Evolutionary conservation across 1,140 invertebrate genomes (phyloP), one percentile per base, ranked within the genome.

Genomic region (Drosophila parvula): DNA sequence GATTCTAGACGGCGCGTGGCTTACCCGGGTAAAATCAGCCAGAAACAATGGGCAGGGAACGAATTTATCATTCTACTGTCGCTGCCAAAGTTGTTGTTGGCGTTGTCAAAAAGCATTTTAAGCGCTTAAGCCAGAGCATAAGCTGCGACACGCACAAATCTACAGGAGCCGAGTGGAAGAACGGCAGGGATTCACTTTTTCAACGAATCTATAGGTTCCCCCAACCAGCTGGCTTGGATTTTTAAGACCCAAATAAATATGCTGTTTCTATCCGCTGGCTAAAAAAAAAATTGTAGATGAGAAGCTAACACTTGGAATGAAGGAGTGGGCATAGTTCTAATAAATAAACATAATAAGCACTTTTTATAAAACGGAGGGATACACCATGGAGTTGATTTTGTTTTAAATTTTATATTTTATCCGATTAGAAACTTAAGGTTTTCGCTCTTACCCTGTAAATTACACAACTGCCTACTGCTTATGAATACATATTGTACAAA

Each of bases 71-170:
- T 89, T 84, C 62, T 71, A 55, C 55, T 68, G 36, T 16, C 40
- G 53, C 32, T 58, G 32, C 2, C 22, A 36, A 12, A 28, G 36
- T 58, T 68, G 44, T 61, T 73, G 58, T 58, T 71, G 51, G 50
- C 62, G 82, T 79, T 86, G 79, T 88, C 77, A 89, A 79, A 88
- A 89, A 88, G 77, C 84, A 88, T 83, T 88, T 88, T 88, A 88
- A 89, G 83, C 79, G 68, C 83, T 74, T 88, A 89, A 88, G 64
- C 75, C 44, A 71, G 40, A 78, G 75, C 65, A 78, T 78, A 78
- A 78, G 83, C 83, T 89, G 68, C 64, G 84, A 88, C 79, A 89
- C 83, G 83, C 83, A 88, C 83, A 74, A 43, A 67, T 40, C 30
- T 60, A 48, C 12, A 47, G 28, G 11, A 40, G 16, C 53, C 28